phyloP scores from a whole-genome alignment of 2,113 vertebrate genomes.

The Philantomba maxwellii region DNA sequence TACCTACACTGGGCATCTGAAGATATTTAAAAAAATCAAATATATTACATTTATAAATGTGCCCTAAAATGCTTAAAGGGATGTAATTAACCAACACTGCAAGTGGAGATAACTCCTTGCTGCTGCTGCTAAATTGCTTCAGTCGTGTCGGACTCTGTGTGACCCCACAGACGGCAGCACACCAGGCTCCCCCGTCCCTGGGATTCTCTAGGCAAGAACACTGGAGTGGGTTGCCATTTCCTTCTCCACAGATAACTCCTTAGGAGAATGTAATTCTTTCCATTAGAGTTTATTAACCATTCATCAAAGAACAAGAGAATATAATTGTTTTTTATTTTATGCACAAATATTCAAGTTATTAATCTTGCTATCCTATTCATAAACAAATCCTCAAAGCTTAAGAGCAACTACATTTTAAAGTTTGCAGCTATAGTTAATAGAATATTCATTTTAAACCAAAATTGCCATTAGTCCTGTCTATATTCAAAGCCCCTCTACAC shows the following conservation, averaged over 20 bases:
- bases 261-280: slow-evolving; percentile 40
- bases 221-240: no score
- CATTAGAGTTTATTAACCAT: slow-evolving; percentile 39
- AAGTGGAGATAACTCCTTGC: not conserved
- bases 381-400: slow-evolving; percentile 18
- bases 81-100: slow-evolving; percentile 31
- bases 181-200: no score
- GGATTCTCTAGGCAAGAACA: no score
- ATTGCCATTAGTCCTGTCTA: slow-evolving; percentile 3
- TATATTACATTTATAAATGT: slow-evolving; percentile 22
- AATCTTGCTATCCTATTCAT: slow-evolving; percentile 39
- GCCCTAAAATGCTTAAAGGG: slow-evolving; percentile 23
- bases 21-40: not conserved
- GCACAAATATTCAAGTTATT: slow-evolving; percentile 42
- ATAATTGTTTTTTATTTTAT: slow-evolving; percentile 45
- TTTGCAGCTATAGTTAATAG: slow-evolving; percentile 10
- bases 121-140: no score
- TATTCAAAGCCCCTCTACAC: not conserved
- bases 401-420: slow-evolving; percentile 21
- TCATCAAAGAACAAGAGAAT: slow-evolving; percentile 40
- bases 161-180: no score
- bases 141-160: no score
- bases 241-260: not conserved
- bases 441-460: slow-evolving; percentile 25
- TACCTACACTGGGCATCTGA: not conserved